Base-by-base conservation (phyloP, 2,113 vertebrate genomes). In the Psilopsiagon aurifrons region DNA sequence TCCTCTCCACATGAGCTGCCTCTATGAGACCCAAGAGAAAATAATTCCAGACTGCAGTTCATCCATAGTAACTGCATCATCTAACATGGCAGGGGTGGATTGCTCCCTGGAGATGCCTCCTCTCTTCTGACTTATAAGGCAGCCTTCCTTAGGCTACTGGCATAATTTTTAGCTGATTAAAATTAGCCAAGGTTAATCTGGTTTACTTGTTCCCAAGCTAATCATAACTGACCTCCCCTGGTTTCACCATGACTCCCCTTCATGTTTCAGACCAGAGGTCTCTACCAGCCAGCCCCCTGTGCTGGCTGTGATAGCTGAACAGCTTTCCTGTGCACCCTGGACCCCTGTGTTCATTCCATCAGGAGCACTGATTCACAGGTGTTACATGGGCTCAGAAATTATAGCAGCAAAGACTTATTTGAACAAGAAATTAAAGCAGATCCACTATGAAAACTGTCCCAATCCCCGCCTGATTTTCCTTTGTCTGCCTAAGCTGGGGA, bases 131-230 rank as follows among this genome's bases (percentile, higher is more conserved):
- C 27, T 59, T 60, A 74, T 74, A 88, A 88, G n/a, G 67, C 6
- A 17, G 27, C 39, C 62, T 88, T 86, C 43, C 8, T 85, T 37
- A 59, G 47, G 51, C 55, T 82, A n/a, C 8, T 33, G 47, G 27
- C 13, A 19, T 55, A 62, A 71, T 71, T 80, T 95, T 84, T 75
- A 95, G 44, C 24, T 79, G 44, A 47, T 69, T 92, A 89, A 96
- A 95, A 86, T 90, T 89, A 95, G 33, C 60, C 5, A 39, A 84
- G 46, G 43, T 85, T 90, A 73, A 88, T 91, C 35, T 64, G 71
- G 60, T 75, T 90, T 86, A 63, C 51, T 92, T 29, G 31, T 82
- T 86, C 59, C 76, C 64, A 84, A 55, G 69, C 23, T 68, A 91
- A 86, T 82, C 33, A 37, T 68, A 91, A 91, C 70, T 69, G 82